Base-by-base conservation (phyloP, 2,797 vertebrate species). In the Pygocentrus nattereri region DNA sequence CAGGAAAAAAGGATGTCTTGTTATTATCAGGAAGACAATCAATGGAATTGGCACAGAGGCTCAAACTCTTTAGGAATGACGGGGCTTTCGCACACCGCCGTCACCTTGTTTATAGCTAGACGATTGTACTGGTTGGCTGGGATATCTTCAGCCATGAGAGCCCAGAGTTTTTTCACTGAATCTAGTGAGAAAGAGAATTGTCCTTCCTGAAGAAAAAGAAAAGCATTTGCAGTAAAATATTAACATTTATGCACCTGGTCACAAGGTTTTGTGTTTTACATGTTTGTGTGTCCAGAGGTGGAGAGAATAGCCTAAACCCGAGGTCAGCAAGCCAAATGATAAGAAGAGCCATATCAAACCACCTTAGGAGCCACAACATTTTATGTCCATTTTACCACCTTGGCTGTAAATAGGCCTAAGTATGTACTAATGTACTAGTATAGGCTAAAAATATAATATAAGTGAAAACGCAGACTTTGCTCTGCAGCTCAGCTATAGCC, bases 111-210 rank as follows among this genome's bases (percentile, higher is more conserved):
- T 34, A 76, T 74, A 16, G 69, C 2, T 6, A 67, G 25, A 8
- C 4, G 47, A 27, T 69, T 59, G 11, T 41, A 61, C 12, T 59
- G 21, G 15, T 72, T 64, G 7, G 13, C 34, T n/a, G 77, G 3
- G 13, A 19, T 18, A 16, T 77, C 73, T 0, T 47, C 19, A 2
- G 25, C 21, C 75, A 91, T 72, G 23, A 88, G 54, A 30, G 54
- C 65, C 54, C 75, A 79, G 11, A 89, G 82, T 15, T 78, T 81
- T 74, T 84, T 86, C 18, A 88, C 87, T 0, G 79, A 49, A 54
- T 86, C 84, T 7, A 89, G 79, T 12, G 85, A 74, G 80, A 90
- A 88, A 19, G 65, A 58, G 41, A 85, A 84, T 44, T 85, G 75
- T 84, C 86, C 89, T 67, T 91, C 88, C 89, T 89, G 1, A 13